phyloP scores from a whole-genome alignment of 2,797 vertebrate genomes.

The Spinus olivaceus region DNA sequence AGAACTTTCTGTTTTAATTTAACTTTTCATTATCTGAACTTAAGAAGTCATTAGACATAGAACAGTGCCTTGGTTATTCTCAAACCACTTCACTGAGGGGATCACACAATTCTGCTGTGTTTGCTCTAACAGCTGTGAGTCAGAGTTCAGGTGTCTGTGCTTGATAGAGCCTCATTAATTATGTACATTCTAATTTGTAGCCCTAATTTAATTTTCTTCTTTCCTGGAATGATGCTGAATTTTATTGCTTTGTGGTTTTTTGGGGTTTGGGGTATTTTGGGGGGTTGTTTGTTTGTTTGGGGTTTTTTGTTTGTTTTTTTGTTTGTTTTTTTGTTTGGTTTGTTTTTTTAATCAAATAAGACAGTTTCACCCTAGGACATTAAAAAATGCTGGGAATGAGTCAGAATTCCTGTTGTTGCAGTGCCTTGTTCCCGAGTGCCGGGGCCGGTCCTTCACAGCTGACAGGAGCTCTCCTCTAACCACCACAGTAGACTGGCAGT shows the following conservation, averaged over 20 bases:
- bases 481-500: constrained; percentile 94
- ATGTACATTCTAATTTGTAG: neutral
- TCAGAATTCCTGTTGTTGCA: constrained; percentile 58
- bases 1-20: neutral
- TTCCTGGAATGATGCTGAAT: neutral
- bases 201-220: neutral
- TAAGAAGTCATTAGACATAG: neutral
- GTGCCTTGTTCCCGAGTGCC: constrained; percentile 86
- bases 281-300: too few relatives aligned
- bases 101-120: fast-evolving
- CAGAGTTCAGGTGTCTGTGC: neutral
- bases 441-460: constrained; percentile 83
- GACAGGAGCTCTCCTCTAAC: constrained; percentile 88
- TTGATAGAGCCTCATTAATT: neutral
- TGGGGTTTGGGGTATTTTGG: neutral
- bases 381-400: neutral
- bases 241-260: neutral
- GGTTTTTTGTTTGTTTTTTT: neutral
- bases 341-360: neutral
- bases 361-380: neutral
- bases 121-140: neutral
- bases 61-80: neutral
- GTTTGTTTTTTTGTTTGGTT: neutral
- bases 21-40: neutral
- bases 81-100: neutral